Evolutionary conservation across 2,113 vertebrate genomes (phyloP), one percentile per base, ranked within the genome.

Genomic region (Halcyon malimbica): DNA sequence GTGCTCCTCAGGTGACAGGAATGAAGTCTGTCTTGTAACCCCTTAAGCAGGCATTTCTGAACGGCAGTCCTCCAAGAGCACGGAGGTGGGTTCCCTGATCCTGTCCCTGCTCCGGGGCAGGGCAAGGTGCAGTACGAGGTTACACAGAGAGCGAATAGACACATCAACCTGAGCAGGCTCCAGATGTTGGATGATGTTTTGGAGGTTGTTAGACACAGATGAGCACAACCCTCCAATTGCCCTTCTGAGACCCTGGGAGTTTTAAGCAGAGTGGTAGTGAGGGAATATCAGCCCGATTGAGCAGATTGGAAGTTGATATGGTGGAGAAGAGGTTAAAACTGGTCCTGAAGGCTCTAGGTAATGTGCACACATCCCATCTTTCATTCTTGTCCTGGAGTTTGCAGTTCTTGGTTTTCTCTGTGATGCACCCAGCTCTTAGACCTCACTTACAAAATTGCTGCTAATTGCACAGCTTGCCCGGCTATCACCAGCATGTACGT

Each of bases 51-150:
- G 9, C 19, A n/a, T 50, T 73, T 79, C 42, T 35, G 19, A 60
- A 31, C n/a, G 77, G 44, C 13, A 33, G 17, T 25, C 21, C 29
- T 28, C 60, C 13, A 68, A 33, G 53, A 54, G 41, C 25, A n/a
- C 1, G 11, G 69, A 39, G 44, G 2, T 16, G 53, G 60, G 7
- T 16, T 62, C 13, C 62, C 56, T n/a, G 26, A 20, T 29, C 35
- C 62, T 64, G 44, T 25, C 21, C 37, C 50, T 41, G 57, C 37
- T 42, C 21, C 56, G 23, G 42, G 25, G n/a, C 31, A 79, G 25
- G 25, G 29, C 59, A 65, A 15, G n/a, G 15, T 37, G n/a, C 2
- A 0, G n/a, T 28, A 16, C 0, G 2, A 60, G 31, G 31, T 54
- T 70, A 33, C 9, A 6, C 6, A 10, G 35, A 21, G 10, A 3